phyloP scores from a whole-genome alignment of 2,797 vertebrate species.

The Tiaroga cobitis region DNA sequence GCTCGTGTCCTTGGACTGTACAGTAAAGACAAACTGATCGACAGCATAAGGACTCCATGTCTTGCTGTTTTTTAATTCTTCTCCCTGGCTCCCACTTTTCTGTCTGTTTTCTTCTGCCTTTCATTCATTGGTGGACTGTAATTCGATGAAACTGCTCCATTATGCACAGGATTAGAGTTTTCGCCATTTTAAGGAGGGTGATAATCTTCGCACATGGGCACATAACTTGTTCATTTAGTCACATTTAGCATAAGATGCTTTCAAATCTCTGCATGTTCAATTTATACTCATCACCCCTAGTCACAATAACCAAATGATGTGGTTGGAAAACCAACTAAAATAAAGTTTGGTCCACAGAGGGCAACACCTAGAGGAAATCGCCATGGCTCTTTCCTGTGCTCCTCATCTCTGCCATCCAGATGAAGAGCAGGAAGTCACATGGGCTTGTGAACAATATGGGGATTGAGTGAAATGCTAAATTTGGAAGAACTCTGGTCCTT shows the following conservation, averaged over 20 bases:
- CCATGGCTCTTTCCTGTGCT: slow-evolving; percentile 75
- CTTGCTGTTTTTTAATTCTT: neutral
- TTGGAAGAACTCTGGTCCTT: neutral
- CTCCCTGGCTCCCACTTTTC: neutral
- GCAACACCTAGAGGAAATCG: slow-evolving; percentile 56
- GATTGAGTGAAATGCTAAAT: slow-evolving; percentile 58
- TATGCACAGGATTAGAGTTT: neutral
- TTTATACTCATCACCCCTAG: neutral
- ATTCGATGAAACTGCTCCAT: neutral
- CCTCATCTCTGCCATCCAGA: slow-evolving; percentile 72
- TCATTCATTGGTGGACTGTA: neutral
- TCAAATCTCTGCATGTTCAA: neutral
- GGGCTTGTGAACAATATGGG: slow-evolving; percentile 77
- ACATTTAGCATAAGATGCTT: neutral
- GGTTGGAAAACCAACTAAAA: neutral
- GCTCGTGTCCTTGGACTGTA: slow-evolving; percentile 43
- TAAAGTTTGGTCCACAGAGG: slow-evolving; percentile 8
- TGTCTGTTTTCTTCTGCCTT: neutral
- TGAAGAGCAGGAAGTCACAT: slow-evolving; percentile 83
- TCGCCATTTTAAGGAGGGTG: neutral
- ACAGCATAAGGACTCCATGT: neutral
- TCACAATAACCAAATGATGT: neutral
- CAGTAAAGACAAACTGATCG: neutral
- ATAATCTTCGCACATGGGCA: neutral
- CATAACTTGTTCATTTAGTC: neutral